Base-by-base conservation (phyloP, 2,888 invertebrate genomes). In the Leptothorax acervorum region DNA sequence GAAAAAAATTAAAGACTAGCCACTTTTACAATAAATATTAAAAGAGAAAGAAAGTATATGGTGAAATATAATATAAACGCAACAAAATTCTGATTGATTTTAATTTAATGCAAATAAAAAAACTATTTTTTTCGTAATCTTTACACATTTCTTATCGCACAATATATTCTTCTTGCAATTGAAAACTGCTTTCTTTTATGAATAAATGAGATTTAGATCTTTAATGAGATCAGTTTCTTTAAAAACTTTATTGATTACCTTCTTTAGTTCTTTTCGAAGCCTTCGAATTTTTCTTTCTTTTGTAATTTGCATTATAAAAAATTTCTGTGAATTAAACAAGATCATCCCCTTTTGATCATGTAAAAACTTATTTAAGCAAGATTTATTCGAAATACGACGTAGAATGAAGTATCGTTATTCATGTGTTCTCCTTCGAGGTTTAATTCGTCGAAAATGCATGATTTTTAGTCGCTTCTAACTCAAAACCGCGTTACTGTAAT, bases 291-390 rank as follows among this genome's bases (percentile, higher is more conserved):
- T 18, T 62, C 62, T 45, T 23, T 45, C 8, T 71, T 55, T 39
- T 12, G 15, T 55, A 15, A 55, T 23, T 71, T 73, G 15, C 4
- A 48, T 62, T 28, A 66, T 28, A 45, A 12, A 51, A 63, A 35
- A 23, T 75, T 11, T 31, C n/a, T 35, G 4, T 9, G 6, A 35
- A 62, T 65, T 42, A 18, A 35, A 15, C 4, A 15, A 45, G 1
- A 18, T 28, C 3, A 18, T 42, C 55, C 9, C 11, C 12, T 23
- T 51, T 42, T 39, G 0, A 35, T 15, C 31, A 9, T 28, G 4
- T 18, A 39, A 74, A 74, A 74, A 45, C 4, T 42, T 60, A n/a
- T 57, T 51, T n/a, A 42, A 57, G 8, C 35, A 63, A 63, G 35
- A 18, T 11, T 75, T 35, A 23, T 18, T 45, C 9, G 1, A 75